Evolutionary conservation across 2,113 vertebrate species (phyloP).

Genomic region (Cryptomyrus ogoouensis): DNA sequence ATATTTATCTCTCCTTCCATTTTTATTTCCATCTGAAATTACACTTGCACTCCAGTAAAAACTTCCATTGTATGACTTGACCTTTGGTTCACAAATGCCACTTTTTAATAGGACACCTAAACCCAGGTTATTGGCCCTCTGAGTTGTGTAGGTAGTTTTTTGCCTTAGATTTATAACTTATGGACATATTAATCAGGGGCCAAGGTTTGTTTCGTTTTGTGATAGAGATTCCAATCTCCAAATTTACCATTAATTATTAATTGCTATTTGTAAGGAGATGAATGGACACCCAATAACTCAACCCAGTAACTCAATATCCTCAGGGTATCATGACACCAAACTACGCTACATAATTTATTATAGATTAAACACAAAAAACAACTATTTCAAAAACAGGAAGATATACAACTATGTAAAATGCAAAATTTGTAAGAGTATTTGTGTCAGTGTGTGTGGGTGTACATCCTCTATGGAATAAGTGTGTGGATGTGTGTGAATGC

Average conservation of each 20-base stretch:
- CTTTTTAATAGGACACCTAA: neutral
- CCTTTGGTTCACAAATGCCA: neutral
- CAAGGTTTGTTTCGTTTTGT: neutral
- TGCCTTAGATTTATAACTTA: neutral
- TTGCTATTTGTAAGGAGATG: neutral
- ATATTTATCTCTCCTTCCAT: neutral
- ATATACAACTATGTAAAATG: neutral
- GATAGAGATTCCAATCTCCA: neutral
- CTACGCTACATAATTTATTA: neutral
- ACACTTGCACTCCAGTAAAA: neutral
- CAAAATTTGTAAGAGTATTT: neutral
- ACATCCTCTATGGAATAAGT: neutral
- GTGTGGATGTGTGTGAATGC: neutral
- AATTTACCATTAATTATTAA: constrained; percentile 19
- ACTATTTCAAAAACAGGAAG: neutral
- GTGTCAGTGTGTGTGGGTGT: neutral
- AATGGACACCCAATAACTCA: constrained; percentile 7
- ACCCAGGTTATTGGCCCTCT: neutral
- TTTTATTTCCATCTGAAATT: neutral
- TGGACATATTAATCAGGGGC: neutral
- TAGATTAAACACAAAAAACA: neutral
- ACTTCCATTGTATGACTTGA: neutral
- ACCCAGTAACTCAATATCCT: constrained; percentile 8
- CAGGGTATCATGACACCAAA: neutral
- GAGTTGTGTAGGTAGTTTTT: neutral